A percentile compares a stretch with the other conserved stretches of the same genome.
Conservation (phyloP, 2,113 vertebrate species). For the Leptocoma aspasia region DNA sequence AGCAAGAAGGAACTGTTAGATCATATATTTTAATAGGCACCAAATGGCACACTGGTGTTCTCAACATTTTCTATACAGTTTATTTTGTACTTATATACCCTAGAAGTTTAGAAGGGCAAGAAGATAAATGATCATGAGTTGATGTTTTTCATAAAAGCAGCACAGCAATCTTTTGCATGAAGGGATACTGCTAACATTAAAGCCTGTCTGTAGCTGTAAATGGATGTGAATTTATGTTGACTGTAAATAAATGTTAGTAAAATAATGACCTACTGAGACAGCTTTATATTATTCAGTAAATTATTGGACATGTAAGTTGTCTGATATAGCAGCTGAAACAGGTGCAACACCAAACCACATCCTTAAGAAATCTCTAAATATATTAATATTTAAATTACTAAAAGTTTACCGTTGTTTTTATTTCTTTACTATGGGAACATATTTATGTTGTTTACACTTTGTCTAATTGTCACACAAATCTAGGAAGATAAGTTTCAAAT, state of each 20-base stretch:
- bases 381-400: neutral
- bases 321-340: neutral
- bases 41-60: neutral
- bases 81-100: neutral
- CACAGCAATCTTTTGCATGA: neutral
- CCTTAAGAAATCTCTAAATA: neutral
- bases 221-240: neutral
- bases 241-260: neutral
- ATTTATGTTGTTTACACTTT: neutral
- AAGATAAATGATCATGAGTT: neutral
- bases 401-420: neutral
- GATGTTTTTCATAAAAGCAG: neutral
- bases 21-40: neutral
- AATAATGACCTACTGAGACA: neutral
- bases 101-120: neutral
- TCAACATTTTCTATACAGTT: neutral
- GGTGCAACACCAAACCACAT: neutral
- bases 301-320: neutral
- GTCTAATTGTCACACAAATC: neutral
- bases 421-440: neutral
- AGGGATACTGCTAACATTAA: neutral
- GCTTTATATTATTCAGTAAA: neutral
- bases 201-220: neutral
- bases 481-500: neutral
- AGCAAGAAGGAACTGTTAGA: neutral